Base-by-base conservation (phyloP, 2,888 invertebrate genomes). In the Gerris lacustris region DNA sequence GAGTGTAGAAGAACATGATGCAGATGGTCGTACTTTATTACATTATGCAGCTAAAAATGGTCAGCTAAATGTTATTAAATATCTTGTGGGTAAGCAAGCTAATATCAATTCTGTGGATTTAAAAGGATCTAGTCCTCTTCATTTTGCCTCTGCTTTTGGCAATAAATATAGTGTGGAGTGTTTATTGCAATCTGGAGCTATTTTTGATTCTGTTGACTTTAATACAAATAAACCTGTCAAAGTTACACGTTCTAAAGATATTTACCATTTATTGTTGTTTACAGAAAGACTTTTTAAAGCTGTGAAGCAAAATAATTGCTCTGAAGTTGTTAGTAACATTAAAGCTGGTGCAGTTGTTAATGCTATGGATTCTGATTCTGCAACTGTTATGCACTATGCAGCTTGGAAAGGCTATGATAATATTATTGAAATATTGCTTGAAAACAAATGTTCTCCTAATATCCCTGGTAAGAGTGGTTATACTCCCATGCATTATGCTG, bases 81-180 rank as follows among this genome's bases (percentile, higher is more conserved):
- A 73, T 64, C 67, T 76, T 67, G 67, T 75, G 9, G 55, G 55
- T 55, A 73, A 73, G 62, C 70, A 72, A 6, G 72, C 74, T 11
- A 72, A 75, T 70, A 67, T 69, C 9, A 73, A 76, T 73, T 72
- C 31, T 6, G 47, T 44, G 5, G 73, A 64, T 55, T 63, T 31
- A 71, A 44, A 43, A 43, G 44, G 44, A 9, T 7, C n/a, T 43
- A 43, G 67, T 63, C 11, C 74, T 15, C 70, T 76, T 43, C 76
- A 76, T 68, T 62, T 75, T 47, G 76, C 77, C 63, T 74, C 74
- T 62, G 72, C 73, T 72, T 69, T 71, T 69, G 75, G 75, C 67
- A 71, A 17, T 11, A 72, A 75, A 0, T 73, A 75, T 45, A 55
- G 75, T 69, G 68, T 74, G 31, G 71, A 75, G 69, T 70, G 64